Base-by-base conservation (phyloP, 2,888 invertebrate genomes). In the Andrena camellia region DNA sequence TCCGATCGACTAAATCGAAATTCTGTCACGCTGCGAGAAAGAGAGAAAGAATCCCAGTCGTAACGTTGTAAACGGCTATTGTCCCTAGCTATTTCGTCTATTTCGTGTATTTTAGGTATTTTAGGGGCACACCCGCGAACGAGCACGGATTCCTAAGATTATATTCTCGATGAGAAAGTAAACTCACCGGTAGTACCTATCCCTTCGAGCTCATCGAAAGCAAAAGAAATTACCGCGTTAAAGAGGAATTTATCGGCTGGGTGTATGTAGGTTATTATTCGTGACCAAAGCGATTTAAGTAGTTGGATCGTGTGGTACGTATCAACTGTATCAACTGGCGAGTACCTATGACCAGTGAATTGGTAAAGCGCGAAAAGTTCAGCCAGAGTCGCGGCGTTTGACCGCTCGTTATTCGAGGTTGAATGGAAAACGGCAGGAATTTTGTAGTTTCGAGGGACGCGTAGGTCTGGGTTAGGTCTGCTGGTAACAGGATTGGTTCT, bases 361-460 rank as follows among this genome's bases (percentile, higher is more conserved):
- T 52, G 20, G 20, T 20, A 52, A 52, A 54, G 42, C 13, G 42
- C 17, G 42, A 42, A 17, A 17, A 42, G 42, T 5, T 42, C 42
- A 4, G 42, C 13, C 42, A 42, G 13, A 17, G n/a, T n/a, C n/a
- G n/a, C n/a, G 0, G 4, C 13, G 13, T 42, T 42, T 17, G 17
- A 17, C 42, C 42, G 17, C 13, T 42, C 42, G 42, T 17, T 54
- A 52, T 42, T 26, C 42, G n/a, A 7, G 26, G 4, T 10, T 60
- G 52, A 60, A 69, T 60, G 48, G 52, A 75, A 54, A 59, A 29
- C 42, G 20, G 6, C 54, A 26, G 33, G 29, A 50, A 69, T 60
- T 31, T 26, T 5, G 42, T 57, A 57, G 23, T 57, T 57, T 57
- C 10, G 26, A 57, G 7, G 23, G 57, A 20, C 57, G 4, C 57